phyloP scores from a whole-genome alignment of 2,888 invertebrate genomes.

The Galerucella pusilla region DNA sequence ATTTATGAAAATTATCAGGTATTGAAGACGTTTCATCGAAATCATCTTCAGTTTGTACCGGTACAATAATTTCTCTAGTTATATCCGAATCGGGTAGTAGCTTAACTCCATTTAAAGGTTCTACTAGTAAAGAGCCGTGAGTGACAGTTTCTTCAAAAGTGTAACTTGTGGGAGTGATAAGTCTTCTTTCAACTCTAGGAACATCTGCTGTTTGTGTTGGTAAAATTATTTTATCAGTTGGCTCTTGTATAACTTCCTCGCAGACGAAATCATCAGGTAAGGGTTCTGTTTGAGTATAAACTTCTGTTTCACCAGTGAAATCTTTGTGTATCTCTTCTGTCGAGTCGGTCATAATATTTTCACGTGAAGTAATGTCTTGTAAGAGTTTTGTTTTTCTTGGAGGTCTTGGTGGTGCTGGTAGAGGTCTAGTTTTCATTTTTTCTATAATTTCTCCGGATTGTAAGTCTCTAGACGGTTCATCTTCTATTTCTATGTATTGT shows the following conservation, averaged over 20 bases:
- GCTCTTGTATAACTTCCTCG: slow-evolving; percentile 66
- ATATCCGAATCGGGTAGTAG: slow-evolving; percentile 56
- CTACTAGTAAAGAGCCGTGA: slow-evolving; percentile 75
- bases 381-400: slow-evolving; percentile 68
- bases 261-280: slow-evolving; percentile 81
- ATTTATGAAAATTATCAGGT: slow-evolving; percentile 56
- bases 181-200: slow-evolving; percentile 21
- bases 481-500: slow-evolving; percentile 73
- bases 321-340: slow-evolving; percentile 52
- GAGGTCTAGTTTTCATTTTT: slow-evolving; percentile 86
- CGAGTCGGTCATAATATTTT: slow-evolving; percentile 49
- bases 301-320: slow-evolving; percentile 74
- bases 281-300: slow-evolving; percentile 88
- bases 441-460: slow-evolving; percentile 81
- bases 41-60: slow-evolving; percentile 54
- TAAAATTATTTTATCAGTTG: slow-evolving; percentile 45
- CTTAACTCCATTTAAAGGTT: slow-evolving; percentile 69
- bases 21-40: slow-evolving; percentile 59
- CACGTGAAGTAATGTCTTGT: slow-evolving; percentile 59
- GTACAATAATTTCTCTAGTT: slow-evolving; percentile 55
- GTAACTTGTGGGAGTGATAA: slow-evolving; percentile 55
- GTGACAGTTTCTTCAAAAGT: slow-evolving; percentile 74
- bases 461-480: slow-evolving; percentile 71
- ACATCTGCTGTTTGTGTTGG: slow-evolving; percentile 31
- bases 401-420: slow-evolving; percentile 88